These are phyloP conservation scores for Pseudococcus jackbeardsleyi DNA, from an alignment of 2,888 invertebrate genomes.

Conservation along the genomic window DNA sequence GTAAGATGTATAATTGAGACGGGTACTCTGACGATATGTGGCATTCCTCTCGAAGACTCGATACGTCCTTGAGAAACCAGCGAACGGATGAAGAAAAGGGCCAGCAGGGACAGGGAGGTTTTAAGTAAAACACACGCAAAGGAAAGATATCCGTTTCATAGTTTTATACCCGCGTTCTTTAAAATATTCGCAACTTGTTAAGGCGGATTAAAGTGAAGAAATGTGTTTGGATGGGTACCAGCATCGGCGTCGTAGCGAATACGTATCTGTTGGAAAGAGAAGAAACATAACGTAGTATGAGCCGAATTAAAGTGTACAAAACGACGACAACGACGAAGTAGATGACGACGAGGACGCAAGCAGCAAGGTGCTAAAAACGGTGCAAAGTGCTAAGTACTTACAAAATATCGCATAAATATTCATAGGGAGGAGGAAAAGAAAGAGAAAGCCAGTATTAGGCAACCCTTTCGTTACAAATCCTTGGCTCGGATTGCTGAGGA, in stretches of 20 bases:
- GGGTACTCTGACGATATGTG: too few species aligned
- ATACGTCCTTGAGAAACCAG: background rate
- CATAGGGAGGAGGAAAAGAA: slow-evolving; percentile 61
- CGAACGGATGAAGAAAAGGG: background rate
- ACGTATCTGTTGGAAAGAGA: background rate
- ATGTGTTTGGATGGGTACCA: slow-evolving; percentile 63
- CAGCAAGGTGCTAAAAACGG: slow-evolving; percentile 42
- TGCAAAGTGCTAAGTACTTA: slow-evolving; percentile 60
- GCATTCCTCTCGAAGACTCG: too few species aligned
- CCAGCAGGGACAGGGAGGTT: too few species aligned
- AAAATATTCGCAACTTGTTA: slow-evolving; percentile 63
- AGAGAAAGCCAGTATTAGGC: slow-evolving; percentile 59
- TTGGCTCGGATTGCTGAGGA: slow-evolving; percentile 60
- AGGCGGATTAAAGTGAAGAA: slow-evolving; percentile 60
- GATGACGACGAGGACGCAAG: background rate
- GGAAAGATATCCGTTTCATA: background rate
- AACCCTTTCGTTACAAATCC: slow-evolving; percentile 63
- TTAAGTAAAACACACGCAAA: background rate
- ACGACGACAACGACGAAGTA: background rate
- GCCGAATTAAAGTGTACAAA: slow-evolving; percentile 27
- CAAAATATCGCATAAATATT: slow-evolving; percentile 63
- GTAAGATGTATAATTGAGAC: too few species aligned
- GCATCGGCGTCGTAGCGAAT: background rate
- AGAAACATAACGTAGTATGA: background rate
- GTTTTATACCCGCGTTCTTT: slow-evolving; percentile 45